Evolutionary conservation across 2,113 vertebrate species (phyloP).

Genomic region (Sporophila hypoxantha): DNA sequence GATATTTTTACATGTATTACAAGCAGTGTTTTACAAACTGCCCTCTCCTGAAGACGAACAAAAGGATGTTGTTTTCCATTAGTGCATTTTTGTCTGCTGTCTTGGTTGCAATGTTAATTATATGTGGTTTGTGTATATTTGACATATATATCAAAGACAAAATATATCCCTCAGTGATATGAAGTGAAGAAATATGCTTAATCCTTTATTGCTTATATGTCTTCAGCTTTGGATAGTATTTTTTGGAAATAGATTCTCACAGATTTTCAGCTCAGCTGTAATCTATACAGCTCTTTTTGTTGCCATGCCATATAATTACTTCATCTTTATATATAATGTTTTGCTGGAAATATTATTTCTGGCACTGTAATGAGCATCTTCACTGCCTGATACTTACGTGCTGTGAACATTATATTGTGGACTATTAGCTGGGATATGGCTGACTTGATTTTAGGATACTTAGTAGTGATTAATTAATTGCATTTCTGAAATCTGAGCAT

Average conservation of each 20-base stretch:
- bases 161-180: background rate
- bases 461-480: slow-evolving; percentile 55
- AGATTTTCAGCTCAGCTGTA: slow-evolving; percentile 30
- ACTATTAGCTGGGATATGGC: slow-evolving; percentile 38
- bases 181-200: background rate
- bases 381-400: slow-evolving; percentile 26
- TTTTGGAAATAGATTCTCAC: background rate
- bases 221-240: background rate
- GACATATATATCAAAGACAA: background rate
- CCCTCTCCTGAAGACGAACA: background rate
- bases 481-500: slow-evolving; percentile 40
- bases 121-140: background rate
- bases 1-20: background rate
- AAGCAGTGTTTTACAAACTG: background rate
- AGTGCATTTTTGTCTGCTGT: background rate
- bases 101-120: background rate
- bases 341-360: slow-evolving; percentile 50
- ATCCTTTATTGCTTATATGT: background rate
- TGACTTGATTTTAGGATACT: slow-evolving; percentile 44
- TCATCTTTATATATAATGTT: slow-evolving; percentile 39
- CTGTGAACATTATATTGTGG: slow-evolving; percentile 18
- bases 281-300: slow-evolving; percentile 12
- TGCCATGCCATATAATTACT: slow-evolving; percentile 46
- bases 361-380: slow-evolving; percentile 37
- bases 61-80: background rate